Evolutionary conservation across 2,888 invertebrate species (phyloP), one percentile per base, ranked within the genome.

Genomic region (Operophtera brumata): DNA sequence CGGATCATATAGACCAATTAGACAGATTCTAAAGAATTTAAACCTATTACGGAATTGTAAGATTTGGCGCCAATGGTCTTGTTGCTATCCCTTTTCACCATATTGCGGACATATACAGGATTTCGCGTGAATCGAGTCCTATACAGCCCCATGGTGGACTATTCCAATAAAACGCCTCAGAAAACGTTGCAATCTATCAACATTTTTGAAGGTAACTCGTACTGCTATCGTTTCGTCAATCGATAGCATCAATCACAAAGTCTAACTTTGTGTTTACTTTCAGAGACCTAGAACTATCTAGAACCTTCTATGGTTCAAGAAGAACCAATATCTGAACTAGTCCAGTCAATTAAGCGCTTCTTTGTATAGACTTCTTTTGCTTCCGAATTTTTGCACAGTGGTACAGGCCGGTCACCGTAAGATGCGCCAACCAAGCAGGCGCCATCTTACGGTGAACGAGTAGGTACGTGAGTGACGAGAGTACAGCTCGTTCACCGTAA

Each of bases 161-260:
- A 66, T 73, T 72, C 67, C 64, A 66, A 80, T 77, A 78, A 85
- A 87, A 86, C 89, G 86, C 89, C 89, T 89, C 89, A 89, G 72
- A 86, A 90, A 90, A 90, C 77, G 82, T 89, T 90, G 85, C 82
- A 79, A 77, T 65, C 10, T 74, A 82, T 88, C 88, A 90, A 90
- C 88, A 81, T 84, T 87, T 86, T 83, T 90, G 89, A 89, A 89
- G 86, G 89, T 90, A 87, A 84, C 82, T 82, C 70, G 66, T 71
- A 74, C 76, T 79, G 77, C 76, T 79, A 73, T 77, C 73, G 71
- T 56, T 37, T 52, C 43, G 14, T 28, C 14, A 14, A 34, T 55
- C 34, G 36, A 37, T 47, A 35, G 42, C 40, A 44, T 45, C 36
- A 41, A 50, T 54, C 41, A 51, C 48, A 45, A 14, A 50, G 42